Base-by-base conservation (phyloP, 1,140 invertebrate genomes). In the Panonychus citri region DNA sequence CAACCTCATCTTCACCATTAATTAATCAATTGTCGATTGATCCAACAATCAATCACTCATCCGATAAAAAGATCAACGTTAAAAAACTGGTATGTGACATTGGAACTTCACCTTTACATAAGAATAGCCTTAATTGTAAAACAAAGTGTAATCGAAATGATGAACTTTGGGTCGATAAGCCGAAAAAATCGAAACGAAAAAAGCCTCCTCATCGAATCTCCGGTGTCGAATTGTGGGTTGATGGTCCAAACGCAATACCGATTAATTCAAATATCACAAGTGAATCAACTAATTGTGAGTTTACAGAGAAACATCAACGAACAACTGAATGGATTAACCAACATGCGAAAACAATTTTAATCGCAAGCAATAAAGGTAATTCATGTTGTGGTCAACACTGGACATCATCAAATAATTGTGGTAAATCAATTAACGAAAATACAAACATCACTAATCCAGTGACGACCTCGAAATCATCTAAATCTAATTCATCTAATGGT, bases 211-310 rank as follows among this genome's bases (percentile, higher is more conserved):
- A 46, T 3, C 57, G 30, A 34, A 34, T 34, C 30, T 34, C 30
- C 5, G 30, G 39, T 21, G 43, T 57, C 26, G 58, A 59, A 27
- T 28, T 59, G 17, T 59, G 58, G 58, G 34, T 59, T 26, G 58
- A 59, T 51, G 58, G 58, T 24, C 58, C 58, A 27, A 57, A 59
- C 30, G 46, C 46, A 19, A 5, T n/a, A 12, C 28, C 24, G 15
- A 3, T 25, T 13, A 39, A 13, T 24, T 17, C 5, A 12, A 53
- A 13, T 12, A 48, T 25, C 7, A 5, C 30, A 34, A 34, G 12
- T 34, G 30, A 34, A 34, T 34, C 30, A 5, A 7, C 30, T 34
- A 3, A n/a, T 15, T 30, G 28, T 28, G 25, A 27, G 21, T 24
- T 27, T 28, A 12, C 34, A 24, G 34, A 56, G 8, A 59, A 59